Evolutionary conservation across 2,113 vertebrate species (phyloP).

Genomic region (Poecile atricapillus): DNA sequence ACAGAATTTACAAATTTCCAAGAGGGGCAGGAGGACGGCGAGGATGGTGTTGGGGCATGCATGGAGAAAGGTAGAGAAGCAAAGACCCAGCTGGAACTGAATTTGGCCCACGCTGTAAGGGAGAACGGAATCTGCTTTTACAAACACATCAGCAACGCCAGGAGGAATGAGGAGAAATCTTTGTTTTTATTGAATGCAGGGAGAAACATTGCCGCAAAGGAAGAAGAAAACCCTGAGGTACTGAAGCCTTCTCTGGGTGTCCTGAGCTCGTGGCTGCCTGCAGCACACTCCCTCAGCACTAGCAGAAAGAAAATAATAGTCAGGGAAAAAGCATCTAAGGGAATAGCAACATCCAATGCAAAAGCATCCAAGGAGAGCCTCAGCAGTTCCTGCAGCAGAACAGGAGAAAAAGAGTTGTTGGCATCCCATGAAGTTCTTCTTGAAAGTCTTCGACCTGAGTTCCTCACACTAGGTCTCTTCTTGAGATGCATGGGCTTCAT

Average conservation of each 20-base stretch:
- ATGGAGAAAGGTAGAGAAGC: neutral
- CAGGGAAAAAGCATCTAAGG: neutral
- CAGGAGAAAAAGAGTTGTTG: neutral
- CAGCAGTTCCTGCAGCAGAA: neutral
- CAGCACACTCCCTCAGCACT: neutral
- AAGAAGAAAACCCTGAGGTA: neutral
- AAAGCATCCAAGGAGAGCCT: neutral
- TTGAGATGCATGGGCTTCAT: too few relatives aligned
- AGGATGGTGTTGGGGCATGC: neutral
- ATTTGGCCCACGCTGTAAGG: neutral
- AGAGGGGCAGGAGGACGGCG: neutral
- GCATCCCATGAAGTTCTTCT: neutral
- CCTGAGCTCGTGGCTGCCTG: accelerated
- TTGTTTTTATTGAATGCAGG: neutral
- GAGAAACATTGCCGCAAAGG: neutral
- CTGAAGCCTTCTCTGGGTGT: neutral
- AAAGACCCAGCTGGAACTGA: neutral
- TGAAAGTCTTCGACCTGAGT: too few relatives aligned
- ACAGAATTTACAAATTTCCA: neutral
- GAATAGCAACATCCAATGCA: neutral
- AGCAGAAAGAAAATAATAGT: neutral
- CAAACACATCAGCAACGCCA: neutral
- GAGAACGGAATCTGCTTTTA: neutral
- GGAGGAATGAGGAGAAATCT: too few relatives aligned
- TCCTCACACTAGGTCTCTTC: neutral